These are phyloP conservation scores for Micrastur ruficollis DNA, from an alignment of 2,797 vertebrate genomes.

Conservation along the genomic window DNA sequence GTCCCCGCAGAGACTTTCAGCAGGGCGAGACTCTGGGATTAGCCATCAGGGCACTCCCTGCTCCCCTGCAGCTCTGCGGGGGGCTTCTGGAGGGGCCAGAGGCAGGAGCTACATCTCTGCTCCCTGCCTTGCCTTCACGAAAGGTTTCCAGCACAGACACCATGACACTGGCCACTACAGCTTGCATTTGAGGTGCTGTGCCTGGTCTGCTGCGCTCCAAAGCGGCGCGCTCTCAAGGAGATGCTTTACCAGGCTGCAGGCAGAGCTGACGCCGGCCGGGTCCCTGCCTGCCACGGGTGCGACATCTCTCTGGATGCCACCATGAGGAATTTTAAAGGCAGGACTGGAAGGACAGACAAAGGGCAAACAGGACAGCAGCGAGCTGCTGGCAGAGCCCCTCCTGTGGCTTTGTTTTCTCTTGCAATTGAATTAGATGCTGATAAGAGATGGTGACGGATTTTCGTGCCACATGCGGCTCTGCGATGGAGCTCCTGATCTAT, in stretches of 20 bases:
- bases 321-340: neutral
- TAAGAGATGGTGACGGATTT: neutral
- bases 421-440: neutral
- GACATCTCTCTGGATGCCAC: neutral
- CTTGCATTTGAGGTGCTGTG: neutral
- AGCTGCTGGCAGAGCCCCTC: neutral
- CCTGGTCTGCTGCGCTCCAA: neutral
- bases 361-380: neutral
- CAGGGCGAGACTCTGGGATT: neutral
- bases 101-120: neutral
- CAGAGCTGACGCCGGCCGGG: fast-evolving
- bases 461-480: neutral
- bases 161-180: fast-evolving
- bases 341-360: neutral
- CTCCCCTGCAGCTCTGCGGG: neutral
- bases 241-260: fast-evolving
- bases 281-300: neutral
- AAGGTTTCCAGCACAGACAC: neutral
- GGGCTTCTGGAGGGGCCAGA: neutral
- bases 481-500: neutral
- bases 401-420: neutral
- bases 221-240: neutral
- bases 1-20: neutral
- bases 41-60: neutral
- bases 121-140: neutral